Base-by-base conservation (phyloP, 2,888 invertebrate genomes). In the Hirtodrosophila cameraria region DNA sequence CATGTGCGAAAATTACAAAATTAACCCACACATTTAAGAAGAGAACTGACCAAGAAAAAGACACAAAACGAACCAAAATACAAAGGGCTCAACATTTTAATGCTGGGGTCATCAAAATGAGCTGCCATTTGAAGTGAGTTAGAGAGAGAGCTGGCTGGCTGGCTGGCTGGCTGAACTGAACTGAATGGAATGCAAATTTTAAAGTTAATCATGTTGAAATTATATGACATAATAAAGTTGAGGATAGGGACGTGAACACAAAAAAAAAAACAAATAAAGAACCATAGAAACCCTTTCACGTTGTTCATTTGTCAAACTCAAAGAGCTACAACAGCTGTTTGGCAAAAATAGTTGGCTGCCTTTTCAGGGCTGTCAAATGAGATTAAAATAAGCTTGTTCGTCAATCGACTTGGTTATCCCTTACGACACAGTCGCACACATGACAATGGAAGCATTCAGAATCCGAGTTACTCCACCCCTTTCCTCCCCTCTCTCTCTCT, bases 341-440 rank as follows among this genome's bases (percentile, higher is more conserved):
- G 46, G 36, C 23, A 35, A 30, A 58, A 71, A 75, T 80, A 75
- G 83, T 80, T 72, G 46, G 52, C 33, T 46, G 65, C 57, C 73
- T 50, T 50, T 42, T 36, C 67, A 67, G 64, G 57, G 59, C 80
- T 84, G 88, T 85, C 88, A 86, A 85, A 85, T 82, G 85, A 88
- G 84, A 85, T 85, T 85, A 85, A 85, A 85, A 85, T 85, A 85
- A 85, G 84, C 84, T 86, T 78, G 86, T 82, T 82, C 85, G 86
- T 87, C 84, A 85, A 85, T 87, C 83, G 83, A 83, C 77, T 83
- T 83, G 82, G 80, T 50, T 76, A 54, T 59, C 42, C 50, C 60
- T 54, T 45, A 35, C 45, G 39, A 54, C 53, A 38, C 61, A 57
- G 64, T 52, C 62, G 50, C 53, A 72, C 72, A 72, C 75, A 72